Evolutionary conservation across 2,888 invertebrate species (phyloP).

Genomic region (Cerastis leucographa): DNA sequence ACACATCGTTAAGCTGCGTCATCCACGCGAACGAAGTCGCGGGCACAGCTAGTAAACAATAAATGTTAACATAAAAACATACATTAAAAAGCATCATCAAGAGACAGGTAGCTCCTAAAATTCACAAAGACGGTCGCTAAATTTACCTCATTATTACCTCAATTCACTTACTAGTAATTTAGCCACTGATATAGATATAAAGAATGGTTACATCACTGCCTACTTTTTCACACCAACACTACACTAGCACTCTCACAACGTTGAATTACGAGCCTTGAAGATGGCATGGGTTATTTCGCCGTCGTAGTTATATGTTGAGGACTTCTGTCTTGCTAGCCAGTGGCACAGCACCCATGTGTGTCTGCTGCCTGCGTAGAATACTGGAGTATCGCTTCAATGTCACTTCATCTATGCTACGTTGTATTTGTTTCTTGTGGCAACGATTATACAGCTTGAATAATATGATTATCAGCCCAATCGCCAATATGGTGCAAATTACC

Average conservation of each 20-base stretch:
- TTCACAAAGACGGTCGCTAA: no score
- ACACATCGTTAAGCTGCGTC: no score
- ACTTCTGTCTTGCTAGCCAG: conserved; percentile 2
- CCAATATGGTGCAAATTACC: conserved; percentile 7
- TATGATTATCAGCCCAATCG: background rate
- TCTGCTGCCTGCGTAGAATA: conserved; percentile 5
- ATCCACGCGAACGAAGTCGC: no score
- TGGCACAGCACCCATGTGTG: background rate
- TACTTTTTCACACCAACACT: conserved; percentile 4
- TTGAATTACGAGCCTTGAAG: background rate
- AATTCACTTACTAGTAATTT: background rate
- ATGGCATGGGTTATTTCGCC: background rate
- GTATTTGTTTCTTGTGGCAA: background rate
- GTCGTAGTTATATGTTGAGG: conserved; percentile 12
- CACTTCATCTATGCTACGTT: background rate
- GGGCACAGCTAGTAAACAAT: no score
- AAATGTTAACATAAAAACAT: no score
- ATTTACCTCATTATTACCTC: background rate
- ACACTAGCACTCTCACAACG: conserved; percentile 2
- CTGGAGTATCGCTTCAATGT: conserved; percentile 8
- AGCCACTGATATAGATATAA: no score
- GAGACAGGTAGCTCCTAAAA: no score
- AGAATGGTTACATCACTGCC: background rate
- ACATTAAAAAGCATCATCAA: no score
- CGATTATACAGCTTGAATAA: background rate